These are phyloP conservation scores for Saccopteryx bilineata DNA, from an alignment of 2,113 vertebrate genomes.

Conservation along the genomic window DNA sequence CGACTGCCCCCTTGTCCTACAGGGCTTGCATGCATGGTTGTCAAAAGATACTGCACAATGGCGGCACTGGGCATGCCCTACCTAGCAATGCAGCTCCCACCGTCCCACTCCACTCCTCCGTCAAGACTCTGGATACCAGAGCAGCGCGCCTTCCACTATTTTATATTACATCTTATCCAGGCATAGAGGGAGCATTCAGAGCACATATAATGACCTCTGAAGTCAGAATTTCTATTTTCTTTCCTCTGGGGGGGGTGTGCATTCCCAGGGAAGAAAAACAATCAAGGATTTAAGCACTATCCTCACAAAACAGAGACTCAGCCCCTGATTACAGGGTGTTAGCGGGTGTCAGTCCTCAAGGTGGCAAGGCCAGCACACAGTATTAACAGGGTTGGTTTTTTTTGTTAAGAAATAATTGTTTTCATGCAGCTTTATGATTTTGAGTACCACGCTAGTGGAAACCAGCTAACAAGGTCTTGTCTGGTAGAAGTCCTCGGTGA, in stretches of 20 bases:
- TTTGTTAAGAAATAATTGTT: slow-evolving; percentile 39
- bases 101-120: not conserved
- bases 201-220: not conserved
- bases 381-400: not conserved
- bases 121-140: not conserved
- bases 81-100: not conserved
- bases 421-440: slow-evolving; percentile 64
- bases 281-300: not conserved
- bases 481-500: slow-evolving; percentile 52
- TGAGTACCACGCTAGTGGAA: slow-evolving; percentile 48
- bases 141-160: not conserved
- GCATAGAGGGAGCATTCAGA: not conserved
- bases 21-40: not conserved
- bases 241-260: not conserved
- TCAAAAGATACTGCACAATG: not conserved
- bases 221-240: slow-evolving; percentile 11
- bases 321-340: not conserved
- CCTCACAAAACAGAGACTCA: not conserved
- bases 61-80: no score
- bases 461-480: slow-evolving; percentile 58
- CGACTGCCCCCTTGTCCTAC: not conserved
- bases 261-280: not conserved
- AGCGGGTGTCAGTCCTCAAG: not conserved
- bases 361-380: not conserved
- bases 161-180: not conserved